phyloP scores from a whole-genome alignment of 2,113 vertebrate genomes.

The Nyctereutes procyonoides region DNA sequence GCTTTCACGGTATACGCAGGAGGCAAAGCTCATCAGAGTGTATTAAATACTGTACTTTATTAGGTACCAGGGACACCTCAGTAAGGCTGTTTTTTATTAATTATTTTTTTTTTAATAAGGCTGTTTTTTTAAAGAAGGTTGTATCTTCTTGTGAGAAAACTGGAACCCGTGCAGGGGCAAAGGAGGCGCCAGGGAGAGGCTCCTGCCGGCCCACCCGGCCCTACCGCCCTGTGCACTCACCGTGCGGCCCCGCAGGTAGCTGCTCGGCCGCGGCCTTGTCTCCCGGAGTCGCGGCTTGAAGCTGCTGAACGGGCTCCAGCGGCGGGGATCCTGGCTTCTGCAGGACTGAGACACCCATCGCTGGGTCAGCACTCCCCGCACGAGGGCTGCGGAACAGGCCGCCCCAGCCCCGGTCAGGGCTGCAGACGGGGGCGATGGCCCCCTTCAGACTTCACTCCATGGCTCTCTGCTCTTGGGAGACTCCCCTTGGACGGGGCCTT shows the following conservation, averaged over 20 bases:
- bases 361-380: background rate
- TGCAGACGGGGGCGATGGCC: background rate
- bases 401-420: background rate
- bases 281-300: background rate
- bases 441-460: background rate
- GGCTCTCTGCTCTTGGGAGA: background rate
- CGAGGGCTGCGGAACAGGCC: no score
- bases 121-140: background rate
- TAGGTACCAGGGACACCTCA: background rate
- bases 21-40: background rate
- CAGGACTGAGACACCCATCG: conserved; percentile 38
- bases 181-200: background rate
- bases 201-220: background rate
- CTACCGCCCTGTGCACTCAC: background rate
- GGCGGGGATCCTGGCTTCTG: background rate
- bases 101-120: background rate
- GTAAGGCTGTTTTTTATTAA: background rate
- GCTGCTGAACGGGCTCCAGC: background rate
- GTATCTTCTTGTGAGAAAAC: background rate
- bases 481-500: background rate
- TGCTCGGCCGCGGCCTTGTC: background rate
- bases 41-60: background rate
- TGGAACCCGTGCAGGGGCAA: background rate
- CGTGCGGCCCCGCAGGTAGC: background rate
- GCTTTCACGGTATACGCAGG: background rate